Evolutionary conservation across 2,797 vertebrate genomes (phyloP), one percentile per base, ranked within the genome.

Genomic region (Lepilemur ruficaudatus): DNA sequence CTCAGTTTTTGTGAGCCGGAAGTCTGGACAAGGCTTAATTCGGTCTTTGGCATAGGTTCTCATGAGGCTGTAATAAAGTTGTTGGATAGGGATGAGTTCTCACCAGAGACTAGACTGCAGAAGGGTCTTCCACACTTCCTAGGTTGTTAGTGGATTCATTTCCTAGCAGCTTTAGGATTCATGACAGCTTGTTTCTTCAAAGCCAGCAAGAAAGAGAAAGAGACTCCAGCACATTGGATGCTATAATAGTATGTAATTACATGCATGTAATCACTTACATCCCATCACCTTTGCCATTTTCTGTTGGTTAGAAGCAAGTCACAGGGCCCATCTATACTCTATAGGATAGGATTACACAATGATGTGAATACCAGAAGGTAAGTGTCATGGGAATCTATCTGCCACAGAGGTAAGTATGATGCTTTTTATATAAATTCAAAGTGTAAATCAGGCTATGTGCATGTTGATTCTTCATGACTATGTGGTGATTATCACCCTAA

Each of bases 151-250:
- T 80, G n/a, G 59, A 38, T 88, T 91, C 10, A 80, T 59, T 93
- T 90, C 87, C 4, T 69, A 57, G 52, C 12, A 70, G 22, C 57
- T 41, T 23, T 89, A 61, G 38, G 52, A 86, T 82, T 86, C 25
- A 73, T 82, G 43, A 28, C 43, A 93, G n/a, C 63, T 80, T 95
- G 5, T 87, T 73, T 86, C 23, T 87, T 94, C 78, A 90, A 91
- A 93, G 15, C 35, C 61, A 67, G 32, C 13, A 81, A 63, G 14
- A 84, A 20, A 85, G 59, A 32, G n/a, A 61, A 55, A 82, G 30
- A 50, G 25, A 57, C 12, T 73, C 9, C 20, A n/a, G 30, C 12
- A 46, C 61, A 35, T 14, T 80, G 41, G 25, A 25, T 73, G 4
- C 48, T 72, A n/a, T n/a, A 30, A 52, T 32, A 82, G 15, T 20